A percentile compares a stretch with the other conserved stretches of the same genome.
Conservation (phyloP, 2,113 vertebrate genomes). For the Tamias sibiricus region DNA sequence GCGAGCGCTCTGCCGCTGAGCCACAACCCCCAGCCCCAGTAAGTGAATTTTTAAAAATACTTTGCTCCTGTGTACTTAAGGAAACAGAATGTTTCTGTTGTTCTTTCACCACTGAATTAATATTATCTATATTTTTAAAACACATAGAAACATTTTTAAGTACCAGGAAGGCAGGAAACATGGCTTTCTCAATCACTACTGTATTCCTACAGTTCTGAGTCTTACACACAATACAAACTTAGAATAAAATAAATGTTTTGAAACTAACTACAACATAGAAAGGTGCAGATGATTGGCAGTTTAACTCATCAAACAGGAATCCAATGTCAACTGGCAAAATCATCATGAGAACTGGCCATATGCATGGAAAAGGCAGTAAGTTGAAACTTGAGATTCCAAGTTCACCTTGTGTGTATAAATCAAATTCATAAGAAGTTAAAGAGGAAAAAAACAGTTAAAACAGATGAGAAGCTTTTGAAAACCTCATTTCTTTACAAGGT, state of each 20-base stretch:
- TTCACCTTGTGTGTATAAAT: background rate
- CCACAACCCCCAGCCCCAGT: too few species aligned
- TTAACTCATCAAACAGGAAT: constrained; percentile 11
- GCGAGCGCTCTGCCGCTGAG: too few species aligned
- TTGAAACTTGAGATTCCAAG: constrained; percentile 32
- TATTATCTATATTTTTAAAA: constrained; percentile 27
- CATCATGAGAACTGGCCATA: background rate
- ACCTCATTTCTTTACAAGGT: background rate
- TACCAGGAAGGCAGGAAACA: background rate
- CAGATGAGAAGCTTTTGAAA: constrained; percentile 39
- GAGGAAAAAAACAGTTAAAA: background rate
- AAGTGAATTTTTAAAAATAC: too few species aligned
- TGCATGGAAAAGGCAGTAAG: background rate
- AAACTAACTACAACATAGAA: constrained; percentile 31
- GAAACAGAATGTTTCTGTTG: constrained; percentile 28
- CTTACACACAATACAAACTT: background rate
- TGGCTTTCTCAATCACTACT: background rate
- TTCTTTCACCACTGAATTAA: constrained; percentile 39
- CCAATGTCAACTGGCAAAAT: background rate
- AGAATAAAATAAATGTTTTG: constrained; percentile 32
- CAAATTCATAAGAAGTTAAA: constrained; percentile 46
- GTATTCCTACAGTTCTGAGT: background rate
- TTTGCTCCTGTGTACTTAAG: background rate
- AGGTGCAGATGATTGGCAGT: background rate
- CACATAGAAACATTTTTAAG: background rate